phyloP scores from a whole-genome alignment of 2,888 invertebrate species.

The Barypeithes pellucidus region DNA sequence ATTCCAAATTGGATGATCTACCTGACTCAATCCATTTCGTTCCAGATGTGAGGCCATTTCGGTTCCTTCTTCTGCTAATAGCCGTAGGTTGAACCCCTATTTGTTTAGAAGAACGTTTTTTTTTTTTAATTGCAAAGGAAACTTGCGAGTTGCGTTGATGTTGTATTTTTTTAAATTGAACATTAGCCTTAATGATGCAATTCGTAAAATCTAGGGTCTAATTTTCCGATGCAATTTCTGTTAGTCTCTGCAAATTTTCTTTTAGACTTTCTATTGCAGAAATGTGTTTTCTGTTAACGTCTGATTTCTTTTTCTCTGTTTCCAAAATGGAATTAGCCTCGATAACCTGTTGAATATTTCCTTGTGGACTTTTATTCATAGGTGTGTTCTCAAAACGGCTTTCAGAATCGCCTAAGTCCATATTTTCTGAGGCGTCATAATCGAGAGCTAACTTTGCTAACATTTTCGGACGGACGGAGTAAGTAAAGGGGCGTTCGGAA shows the following conservation, averaged over 20 bases:
- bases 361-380: neutral
- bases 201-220: neutral
- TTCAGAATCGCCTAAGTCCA: constrained; percentile 1
- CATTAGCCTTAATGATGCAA: constrained; percentile 1
- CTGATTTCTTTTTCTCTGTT: too few species aligned
- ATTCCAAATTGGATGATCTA: too few species aligned
- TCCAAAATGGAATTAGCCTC: too few species aligned
- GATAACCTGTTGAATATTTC: neutral
- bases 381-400: constrained; percentile 4
- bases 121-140: neutral
- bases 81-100: neutral
- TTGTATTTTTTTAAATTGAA: neutral
- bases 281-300: too few species aligned
- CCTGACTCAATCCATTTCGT: neutral
- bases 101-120: neutral
- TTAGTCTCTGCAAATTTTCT: too few species aligned
- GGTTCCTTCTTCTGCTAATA: neutral
- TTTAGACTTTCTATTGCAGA: too few species aligned
- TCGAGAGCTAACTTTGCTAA: neutral
- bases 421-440: neutral
- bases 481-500: too few species aligned
- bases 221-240: too few species aligned
- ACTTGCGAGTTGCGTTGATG: neutral
- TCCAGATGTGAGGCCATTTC: neutral
- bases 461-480: neutral